Evolutionary conservation across 2,797 vertebrate genomes (phyloP).

Genomic region (Ateles fusciceps): DNA sequence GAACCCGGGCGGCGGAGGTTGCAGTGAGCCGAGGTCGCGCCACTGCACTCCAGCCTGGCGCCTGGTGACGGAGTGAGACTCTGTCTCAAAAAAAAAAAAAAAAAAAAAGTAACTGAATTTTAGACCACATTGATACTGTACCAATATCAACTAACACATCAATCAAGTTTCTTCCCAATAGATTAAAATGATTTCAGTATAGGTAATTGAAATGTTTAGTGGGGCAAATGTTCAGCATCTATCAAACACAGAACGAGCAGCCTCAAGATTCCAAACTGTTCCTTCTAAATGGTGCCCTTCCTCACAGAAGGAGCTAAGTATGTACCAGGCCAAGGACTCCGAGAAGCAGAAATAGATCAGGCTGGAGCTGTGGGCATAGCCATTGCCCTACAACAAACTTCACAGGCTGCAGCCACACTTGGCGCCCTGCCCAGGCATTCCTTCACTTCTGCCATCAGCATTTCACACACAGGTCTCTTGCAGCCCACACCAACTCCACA

Average conservation of each 20-base stretch:
- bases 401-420: not conserved
- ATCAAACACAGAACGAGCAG: not conserved
- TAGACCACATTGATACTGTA: not conserved
- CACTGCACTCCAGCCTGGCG: too few species aligned
- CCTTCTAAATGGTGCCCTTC: not conserved
- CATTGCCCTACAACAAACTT: not conserved
- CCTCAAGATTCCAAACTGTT: not conserved
- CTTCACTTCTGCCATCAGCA: not conserved
- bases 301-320: not conserved
- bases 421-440: fast-evolving
- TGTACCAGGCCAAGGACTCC: too few species aligned
- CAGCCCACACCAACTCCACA: not conserved
- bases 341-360: not conserved
- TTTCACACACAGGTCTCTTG: not conserved
- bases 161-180: not conserved
- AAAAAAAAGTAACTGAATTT: not conserved
- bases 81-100: too few species aligned
- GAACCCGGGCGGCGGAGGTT: too few species aligned
- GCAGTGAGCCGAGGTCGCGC: too few species aligned
- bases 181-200: not conserved
- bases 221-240: not conserved
- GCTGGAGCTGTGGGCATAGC: not conserved
- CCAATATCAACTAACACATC: not conserved
- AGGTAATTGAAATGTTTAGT: not conserved
- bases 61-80: too few species aligned